Base-by-base conservation (phyloP, 2,113 vertebrate genomes). In the Donacobius atricapilla region DNA sequence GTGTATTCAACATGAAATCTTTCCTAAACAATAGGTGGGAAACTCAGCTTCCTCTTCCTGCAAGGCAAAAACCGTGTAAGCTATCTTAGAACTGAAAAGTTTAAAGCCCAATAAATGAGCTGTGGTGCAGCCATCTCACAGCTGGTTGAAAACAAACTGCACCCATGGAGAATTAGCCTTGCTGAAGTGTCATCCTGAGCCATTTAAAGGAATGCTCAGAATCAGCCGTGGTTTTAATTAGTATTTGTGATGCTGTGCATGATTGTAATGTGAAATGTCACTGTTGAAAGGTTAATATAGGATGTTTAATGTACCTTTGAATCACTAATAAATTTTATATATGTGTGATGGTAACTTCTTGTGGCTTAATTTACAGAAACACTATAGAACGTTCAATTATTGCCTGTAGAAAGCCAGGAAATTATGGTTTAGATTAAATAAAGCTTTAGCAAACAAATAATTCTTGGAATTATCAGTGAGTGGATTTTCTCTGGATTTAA, bases 31-130 rank as follows among this genome's bases (percentile, higher is more conserved):
- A 87, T 76, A 68, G 37, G n/a, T 82, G 37, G 78, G 66, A 79
- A 89, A 44, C n/a, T n/a, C 78, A 84, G 10, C 25, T 96, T 96
- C 93, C 96, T 87, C 48, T 76, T 89, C 72, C 89, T 79, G 31
- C 45, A n/a, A 72, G 23, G 20, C 6, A 11, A 64, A 61, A 89
- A 85, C 1, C 1, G 14, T 33, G 9, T 20, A 39, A 37, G 5
- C 4, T 61, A 22, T 9, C 48, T 68, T 15, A 31, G 69, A 89
- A 48, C 2, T 30, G 40, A 13, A 18, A 45, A 33, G 20, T 40
- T 24, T 13, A 24, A 2, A 75, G 57, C 18, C 48, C 72, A 27
- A 6, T 8, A 12, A 44, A 21, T 14, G 65, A 84, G 40, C 24
- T 33, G 20, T 15, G 83, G 30, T 28, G 53, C 47, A 89, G 50